Evolutionary conservation across 2,888 invertebrate genomes (phyloP).

Genomic region (Leucophora obtusa): DNA sequence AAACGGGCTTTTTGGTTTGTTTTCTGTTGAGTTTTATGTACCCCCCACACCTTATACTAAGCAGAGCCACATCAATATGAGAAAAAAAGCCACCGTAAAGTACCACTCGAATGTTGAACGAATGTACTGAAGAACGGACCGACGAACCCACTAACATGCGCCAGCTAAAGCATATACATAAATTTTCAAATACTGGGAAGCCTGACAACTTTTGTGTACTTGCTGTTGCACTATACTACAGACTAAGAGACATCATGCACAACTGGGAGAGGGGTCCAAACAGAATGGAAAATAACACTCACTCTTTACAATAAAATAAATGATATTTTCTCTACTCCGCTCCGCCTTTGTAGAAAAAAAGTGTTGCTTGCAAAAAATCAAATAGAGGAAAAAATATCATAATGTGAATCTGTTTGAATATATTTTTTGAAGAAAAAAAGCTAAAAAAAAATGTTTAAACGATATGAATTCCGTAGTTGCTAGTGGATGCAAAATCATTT

Average conservation of each 20-base stretch:
- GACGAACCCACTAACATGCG: slow-evolving; percentile 30
- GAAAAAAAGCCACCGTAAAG: slow-evolving; percentile 45
- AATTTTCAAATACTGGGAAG: slow-evolving; percentile 56
- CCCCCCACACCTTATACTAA: slow-evolving; percentile 5
- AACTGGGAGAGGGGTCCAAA: slow-evolving; percentile 8
- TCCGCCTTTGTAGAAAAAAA: slow-evolving; percentile 30
- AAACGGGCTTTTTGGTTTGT: slow-evolving; percentile 47
- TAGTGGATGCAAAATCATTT: slow-evolving; percentile 61
- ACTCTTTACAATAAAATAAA: slow-evolving; percentile 20
- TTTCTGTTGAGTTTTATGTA: slow-evolving; percentile 19
- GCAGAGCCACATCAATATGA: not conserved
- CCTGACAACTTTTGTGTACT: slow-evolving; percentile 53
- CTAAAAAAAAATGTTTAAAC: slow-evolving; percentile 11
- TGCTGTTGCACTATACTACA: slow-evolving; percentile 10
- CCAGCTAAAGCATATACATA: slow-evolving; percentile 48
- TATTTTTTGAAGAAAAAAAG: not conserved
- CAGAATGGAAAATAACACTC: slow-evolving; percentile 7
- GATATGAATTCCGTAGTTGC: slow-evolving; percentile 1
- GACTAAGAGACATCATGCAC: not conserved
- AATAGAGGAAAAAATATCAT: slow-evolving; percentile 22
- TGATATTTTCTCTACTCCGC: slow-evolving; percentile 8
- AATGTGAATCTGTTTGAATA: slow-evolving; percentile 48
- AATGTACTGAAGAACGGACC: not conserved
- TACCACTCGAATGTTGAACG: slow-evolving; percentile 49
- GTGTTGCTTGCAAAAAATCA: slow-evolving; percentile 23